A percentile compares a stretch with the other conserved stretches of the same genome.
These are phyloP conservation scores for Chaetodon trifasciatus DNA, from an alignment of 2,797 vertebrate species.

Conservation along the genomic window DNA sequence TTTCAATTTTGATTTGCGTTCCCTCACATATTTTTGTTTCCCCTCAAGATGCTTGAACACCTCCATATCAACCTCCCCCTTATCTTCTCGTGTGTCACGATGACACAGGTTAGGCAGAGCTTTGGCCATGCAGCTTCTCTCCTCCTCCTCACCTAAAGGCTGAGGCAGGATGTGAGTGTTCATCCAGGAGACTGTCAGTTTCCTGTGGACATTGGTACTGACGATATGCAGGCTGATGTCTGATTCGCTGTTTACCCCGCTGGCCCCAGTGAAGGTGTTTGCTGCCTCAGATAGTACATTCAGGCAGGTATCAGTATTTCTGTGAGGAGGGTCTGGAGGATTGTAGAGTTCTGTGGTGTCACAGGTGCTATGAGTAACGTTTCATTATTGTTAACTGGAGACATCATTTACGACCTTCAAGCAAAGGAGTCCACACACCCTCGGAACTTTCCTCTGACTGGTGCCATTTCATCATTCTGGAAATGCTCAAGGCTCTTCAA, in stretches of 20 bases:
- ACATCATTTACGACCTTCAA: background rate
- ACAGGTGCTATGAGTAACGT: conserved; percentile 5
- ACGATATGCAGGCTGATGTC: background rate
- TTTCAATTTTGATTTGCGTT: background rate
- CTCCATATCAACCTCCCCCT: background rate
- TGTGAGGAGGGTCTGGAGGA: background rate
- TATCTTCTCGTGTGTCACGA: background rate
- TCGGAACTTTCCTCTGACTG: background rate
- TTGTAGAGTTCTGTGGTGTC: background rate
- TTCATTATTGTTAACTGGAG: background rate
- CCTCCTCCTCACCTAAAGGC: conserved; percentile 13
- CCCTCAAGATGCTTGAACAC: background rate
- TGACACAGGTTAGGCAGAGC: background rate
- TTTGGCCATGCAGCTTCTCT: conserved; percentile 18
- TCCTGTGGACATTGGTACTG: conserved; percentile 38
- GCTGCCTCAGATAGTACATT: background rate
- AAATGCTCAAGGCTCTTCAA: conserved; percentile 1
- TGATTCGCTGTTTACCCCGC: background rate
- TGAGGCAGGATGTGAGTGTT: conserved; percentile 28
- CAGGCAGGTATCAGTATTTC: background rate
- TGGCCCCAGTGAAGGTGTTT: background rate
- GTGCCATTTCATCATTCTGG: conserved; percentile 27
- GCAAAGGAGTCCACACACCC: background rate
- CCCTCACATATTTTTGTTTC: background rate
- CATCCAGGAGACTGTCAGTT: conserved; percentile 15